Evolutionary conservation across 2,797 vertebrate genomes (phyloP), one percentile per base, ranked within the genome.

Genomic region (Dermochelys coriacea): DNA sequence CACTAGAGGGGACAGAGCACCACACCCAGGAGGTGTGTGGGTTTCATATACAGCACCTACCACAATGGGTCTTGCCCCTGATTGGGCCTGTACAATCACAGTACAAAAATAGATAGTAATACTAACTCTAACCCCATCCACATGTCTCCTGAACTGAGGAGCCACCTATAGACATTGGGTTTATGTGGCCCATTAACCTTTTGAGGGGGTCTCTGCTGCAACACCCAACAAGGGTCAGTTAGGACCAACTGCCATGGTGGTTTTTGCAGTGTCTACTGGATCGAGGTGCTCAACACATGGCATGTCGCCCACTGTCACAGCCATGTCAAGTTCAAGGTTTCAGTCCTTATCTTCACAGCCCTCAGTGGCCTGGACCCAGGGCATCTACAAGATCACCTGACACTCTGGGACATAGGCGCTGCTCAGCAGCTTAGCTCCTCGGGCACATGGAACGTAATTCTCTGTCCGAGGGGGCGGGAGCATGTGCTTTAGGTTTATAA

Each of bases 121-220:
- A 64, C 14, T 74, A 27, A 27, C 25, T 75, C 71, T 75, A 47
- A 31, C 12, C 41, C 71, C 12, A 14, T 25, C 25, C 19, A 16
- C 7, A 1, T 15, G 23, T 75, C 12, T 7, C 80, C 54, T 29
- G 29, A 82, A 34, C 80, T 82, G 23, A 80, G n/a, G 23, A 54
- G 25, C 45, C 41, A 37, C 37, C 82, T 5, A 0, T 0, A 47
- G 25, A 27, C 25, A 27, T 4, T 27, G 37, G 71, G 41, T 75
- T 71, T 27, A 25, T 15, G 12, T 45, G 71, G 23, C 23, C 25
- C n/a, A 74, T 74, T 74, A 45, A 74, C 6, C 71, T 41, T 12
- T 74, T 14, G 41, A 37, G 23, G 5, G 37, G 23, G 5, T 27
- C 37, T 47, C 25, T 25, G 37, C 41, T 14, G 71, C 5, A 41